phyloP scores from a whole-genome alignment of 2,888 invertebrate species.

The Alentia gelatinosa region DNA sequence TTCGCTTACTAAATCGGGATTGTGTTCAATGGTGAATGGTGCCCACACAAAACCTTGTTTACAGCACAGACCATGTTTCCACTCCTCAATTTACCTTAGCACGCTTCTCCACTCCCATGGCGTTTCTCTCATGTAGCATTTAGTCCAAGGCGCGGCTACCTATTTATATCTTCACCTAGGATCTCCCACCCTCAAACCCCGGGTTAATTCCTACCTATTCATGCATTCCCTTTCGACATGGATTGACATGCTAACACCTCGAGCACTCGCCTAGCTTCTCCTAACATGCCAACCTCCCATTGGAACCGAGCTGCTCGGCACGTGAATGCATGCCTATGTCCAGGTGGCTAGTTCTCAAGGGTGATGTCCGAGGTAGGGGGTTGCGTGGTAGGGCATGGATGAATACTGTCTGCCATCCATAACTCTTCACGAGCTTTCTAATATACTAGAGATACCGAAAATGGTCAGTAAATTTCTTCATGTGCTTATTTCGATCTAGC shows the following conservation, averaged over 20 bases:
- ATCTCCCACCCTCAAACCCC: slow-evolving; percentile 4
- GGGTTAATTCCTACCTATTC: neutral
- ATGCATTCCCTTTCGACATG: neutral
- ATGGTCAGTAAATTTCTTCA: too few relatives aligned
- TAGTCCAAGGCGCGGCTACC: neutral
- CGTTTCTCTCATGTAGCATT: neutral
- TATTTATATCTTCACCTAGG: neutral
- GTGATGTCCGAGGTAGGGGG: neutral
- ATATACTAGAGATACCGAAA: too few relatives aligned
- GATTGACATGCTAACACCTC: slow-evolving; percentile 26
- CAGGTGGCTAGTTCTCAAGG: neutral
- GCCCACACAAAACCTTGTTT: too few relatives aligned
- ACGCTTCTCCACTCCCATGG: neutral
- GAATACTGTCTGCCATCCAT: too few relatives aligned
- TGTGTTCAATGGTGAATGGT: too few relatives aligned
- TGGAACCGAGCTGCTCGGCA: neutral
- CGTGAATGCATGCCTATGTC: neutral
- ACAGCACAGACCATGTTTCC: too few relatives aligned
- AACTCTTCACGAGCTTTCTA: too few relatives aligned
- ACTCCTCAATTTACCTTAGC: neutral
- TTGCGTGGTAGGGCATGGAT: neutral
- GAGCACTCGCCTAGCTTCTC: neutral
- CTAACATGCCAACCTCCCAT: slow-evolving; percentile 10
- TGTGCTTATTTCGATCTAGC: too few relatives aligned
- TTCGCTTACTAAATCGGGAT: too few relatives aligned